These are phyloP conservation scores for Eupithecia abbreviata DNA, from an alignment of 2,888 invertebrate species.

Conservation along the genomic window DNA sequence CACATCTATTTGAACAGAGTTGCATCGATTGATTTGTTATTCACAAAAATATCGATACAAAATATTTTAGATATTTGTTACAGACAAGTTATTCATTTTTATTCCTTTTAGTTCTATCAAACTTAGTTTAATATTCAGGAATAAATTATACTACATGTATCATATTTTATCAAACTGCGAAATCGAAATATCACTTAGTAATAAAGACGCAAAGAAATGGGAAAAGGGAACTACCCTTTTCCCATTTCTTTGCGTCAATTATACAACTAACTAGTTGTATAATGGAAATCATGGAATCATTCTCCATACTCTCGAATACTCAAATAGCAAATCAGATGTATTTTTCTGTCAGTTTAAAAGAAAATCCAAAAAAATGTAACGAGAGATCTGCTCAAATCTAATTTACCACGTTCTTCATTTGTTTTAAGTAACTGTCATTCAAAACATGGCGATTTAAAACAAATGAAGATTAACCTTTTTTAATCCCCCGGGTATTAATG, in stretches of 20 bases:
- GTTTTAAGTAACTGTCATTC: background rate
- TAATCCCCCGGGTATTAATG: background rate
- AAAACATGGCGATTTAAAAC: background rate
- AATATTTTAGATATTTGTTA: background rate
- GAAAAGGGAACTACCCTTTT: no score
- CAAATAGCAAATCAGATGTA: no score
- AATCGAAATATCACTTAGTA: background rate
- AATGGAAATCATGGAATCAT: no score
- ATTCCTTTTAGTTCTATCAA: background rate
- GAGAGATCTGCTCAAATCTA: no score
- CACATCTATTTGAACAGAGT: constrained; percentile 47
- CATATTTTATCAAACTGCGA: background rate
- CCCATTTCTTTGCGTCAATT: no score
- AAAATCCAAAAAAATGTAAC: no score
- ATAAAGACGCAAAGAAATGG: no score
- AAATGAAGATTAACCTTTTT: background rate
- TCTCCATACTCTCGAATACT: no score
- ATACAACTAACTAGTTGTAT: no score
- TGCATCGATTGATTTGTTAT: constrained; percentile 43
- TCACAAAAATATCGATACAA: background rate
- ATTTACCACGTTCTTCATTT: background rate
- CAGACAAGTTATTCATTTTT: background rate
- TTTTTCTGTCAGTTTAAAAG: no score
- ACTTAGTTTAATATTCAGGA: background rate
- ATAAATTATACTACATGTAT: background rate